Evolutionary conservation across 2,888 invertebrate species (phyloP), one percentile per base, ranked within the genome.

Genomic region (Drosophila neoperkinsi): DNA sequence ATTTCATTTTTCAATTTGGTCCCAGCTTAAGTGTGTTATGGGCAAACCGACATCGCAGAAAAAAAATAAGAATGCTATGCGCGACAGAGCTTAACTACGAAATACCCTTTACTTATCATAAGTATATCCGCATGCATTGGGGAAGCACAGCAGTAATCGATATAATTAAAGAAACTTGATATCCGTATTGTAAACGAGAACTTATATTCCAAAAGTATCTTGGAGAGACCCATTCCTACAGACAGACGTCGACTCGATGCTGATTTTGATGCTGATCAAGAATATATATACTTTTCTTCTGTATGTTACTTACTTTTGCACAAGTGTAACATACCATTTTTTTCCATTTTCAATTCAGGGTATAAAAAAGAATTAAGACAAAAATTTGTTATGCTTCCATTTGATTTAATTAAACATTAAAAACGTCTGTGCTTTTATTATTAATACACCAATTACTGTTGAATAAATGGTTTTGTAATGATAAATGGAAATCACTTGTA

Each of bases 391-490:
- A 13, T 18, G 43, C 49, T 52, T 46, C 6, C 43, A 46, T 75
- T 63, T 55, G 31, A 38, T 66, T 72, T 65, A 81, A 74, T 88
- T 81, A 73, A 70, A 57, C 31, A 31, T 31, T 57, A 36, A 41
- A 71, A 50, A 31, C 43, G 61, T 34, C 57, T 33, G 53, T 53
- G 66, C 34, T 53, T 67, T 33, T 61, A 67, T 58, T 72, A 58
- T 69, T 61, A 73, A 71, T 76, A 53, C 53, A 65, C 69, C 65
- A 84, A 81, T 89, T 81, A 86, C 57, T 69, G 71, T 28, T n/a
- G 10, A 55, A 31, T 41, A 21, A 30, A 21, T 18, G 46, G 49
- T 61, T 61, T 68, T 53, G 68, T 50, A 53, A 59, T 62, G 65
- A 77, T 70, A 69, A 85, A 73, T 75, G 59, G 68, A 72, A 80